Percentiles rank a stretch among this genome's conserved stretches.
phyloP scores from a whole-genome alignment of 2,888 invertebrate species.

The Diaprepes abbreviatus region DNA sequence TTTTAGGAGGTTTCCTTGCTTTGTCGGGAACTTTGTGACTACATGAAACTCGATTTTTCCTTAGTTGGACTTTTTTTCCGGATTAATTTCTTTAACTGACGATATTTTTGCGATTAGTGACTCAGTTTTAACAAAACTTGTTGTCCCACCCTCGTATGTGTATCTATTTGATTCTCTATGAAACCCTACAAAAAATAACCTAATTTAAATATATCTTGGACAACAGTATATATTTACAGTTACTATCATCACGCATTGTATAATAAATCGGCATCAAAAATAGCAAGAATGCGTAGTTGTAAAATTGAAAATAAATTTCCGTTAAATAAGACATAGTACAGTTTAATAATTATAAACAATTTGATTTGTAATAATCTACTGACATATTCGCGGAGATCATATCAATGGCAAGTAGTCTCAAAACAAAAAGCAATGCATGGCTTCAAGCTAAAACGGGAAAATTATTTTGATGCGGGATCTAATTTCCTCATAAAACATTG shows the following conservation, averaged over 20 bases:
- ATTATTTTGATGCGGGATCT: conserved; percentile 12
- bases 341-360: conserved; percentile 12
- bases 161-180: too few species aligned
- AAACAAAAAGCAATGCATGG: conserved; percentile 7
- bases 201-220: too few species aligned
- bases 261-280: background rate
- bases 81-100: too few species aligned
- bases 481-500: conserved; percentile 10
- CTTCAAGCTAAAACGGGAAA: conserved; percentile 22
- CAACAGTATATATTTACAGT: too few species aligned
- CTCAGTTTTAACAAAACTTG: too few species aligned
- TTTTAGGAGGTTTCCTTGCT: too few species aligned
- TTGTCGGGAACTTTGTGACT: too few species aligned
- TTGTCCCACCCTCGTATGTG: too few species aligned
- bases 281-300: background rate
- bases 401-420: background rate
- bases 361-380: conserved; percentile 19
- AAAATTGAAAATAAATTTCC: background rate
- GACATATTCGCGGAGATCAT: conserved; percentile 19
- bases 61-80: too few species aligned
- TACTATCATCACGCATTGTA: background rate
- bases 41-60: too few species aligned
- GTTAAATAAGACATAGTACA: conserved; percentile 8
- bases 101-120: too few species aligned
- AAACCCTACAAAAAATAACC: too few species aligned